phyloP scores from a whole-genome alignment of 2,797 vertebrate species.

The Ptychadena robeensis region DNA sequence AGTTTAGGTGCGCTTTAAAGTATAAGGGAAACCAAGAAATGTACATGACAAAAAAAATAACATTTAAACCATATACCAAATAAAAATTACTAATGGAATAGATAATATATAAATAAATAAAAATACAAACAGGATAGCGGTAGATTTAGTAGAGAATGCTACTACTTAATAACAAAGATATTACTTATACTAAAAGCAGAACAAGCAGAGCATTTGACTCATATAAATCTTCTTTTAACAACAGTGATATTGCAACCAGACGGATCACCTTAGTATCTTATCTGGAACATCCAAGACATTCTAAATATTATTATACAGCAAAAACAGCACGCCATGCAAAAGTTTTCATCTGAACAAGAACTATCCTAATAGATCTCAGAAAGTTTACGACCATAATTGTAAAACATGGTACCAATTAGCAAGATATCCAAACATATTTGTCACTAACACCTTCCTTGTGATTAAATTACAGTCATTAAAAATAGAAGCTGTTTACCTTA shows the following conservation, averaged over 20 bases:
- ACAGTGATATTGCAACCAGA: background rate
- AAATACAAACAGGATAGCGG: no score
- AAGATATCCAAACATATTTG: conserved; percentile 55
- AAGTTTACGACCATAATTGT: conserved; percentile 10
- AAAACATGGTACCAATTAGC: conserved; percentile 55
- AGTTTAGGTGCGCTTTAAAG: no score
- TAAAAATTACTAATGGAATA: no score
- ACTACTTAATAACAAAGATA: no score
- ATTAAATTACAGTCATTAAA: conserved; percentile 52
- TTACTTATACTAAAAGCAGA: no score
- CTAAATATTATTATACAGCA: background rate
- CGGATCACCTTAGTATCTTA: background rate
- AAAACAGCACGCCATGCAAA: background rate
- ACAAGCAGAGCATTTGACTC: no score
- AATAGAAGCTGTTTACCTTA: conserved; percentile 44
- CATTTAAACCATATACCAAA: no score
- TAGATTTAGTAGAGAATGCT: no score
- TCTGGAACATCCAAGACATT: no score
- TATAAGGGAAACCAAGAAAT: no score
- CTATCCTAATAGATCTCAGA: conserved; percentile 17
- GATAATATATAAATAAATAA: no score
- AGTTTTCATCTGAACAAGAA: background rate
- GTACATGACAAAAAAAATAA: no score
- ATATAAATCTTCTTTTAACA: background rate
- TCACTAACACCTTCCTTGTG: conserved; percentile 54